phyloP scores from a whole-genome alignment of 2,113 vertebrate genomes.

The Apodemus speciosus region DNA sequence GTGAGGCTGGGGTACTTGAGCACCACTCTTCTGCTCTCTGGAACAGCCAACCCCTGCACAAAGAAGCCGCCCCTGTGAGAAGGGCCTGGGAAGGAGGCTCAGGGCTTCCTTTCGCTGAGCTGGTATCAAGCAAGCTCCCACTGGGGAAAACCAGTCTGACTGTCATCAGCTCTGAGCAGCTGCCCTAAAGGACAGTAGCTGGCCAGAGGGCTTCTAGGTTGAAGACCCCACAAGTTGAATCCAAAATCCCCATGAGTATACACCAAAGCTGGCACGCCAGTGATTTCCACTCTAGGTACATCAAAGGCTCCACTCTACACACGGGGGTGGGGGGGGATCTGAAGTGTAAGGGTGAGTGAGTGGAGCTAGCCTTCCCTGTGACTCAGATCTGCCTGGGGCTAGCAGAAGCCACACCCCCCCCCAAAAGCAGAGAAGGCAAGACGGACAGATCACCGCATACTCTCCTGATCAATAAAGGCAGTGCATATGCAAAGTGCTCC shows the following conservation, averaged over 20 bases:
- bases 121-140: neutral
- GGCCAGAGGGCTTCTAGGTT: neutral
- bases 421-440: neutral
- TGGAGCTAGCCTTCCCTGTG: neutral
- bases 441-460: neutral
- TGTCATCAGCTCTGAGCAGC: neutral
- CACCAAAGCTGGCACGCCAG: neutral
- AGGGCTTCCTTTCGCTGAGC: neutral
- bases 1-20: neutral
- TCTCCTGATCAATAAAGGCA: neutral
- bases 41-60: neutral
- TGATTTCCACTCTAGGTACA: neutral
- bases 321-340: neutral
- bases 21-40: neutral
- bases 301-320: neutral
- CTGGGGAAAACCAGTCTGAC: slow-evolving; percentile 51
- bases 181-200: neutral
- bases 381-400: neutral
- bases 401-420: neutral
- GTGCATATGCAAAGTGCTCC: neutral
- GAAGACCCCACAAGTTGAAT: neutral
- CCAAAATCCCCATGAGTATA: neutral
- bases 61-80: neutral
- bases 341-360: neutral
- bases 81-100: slow-evolving; percentile 10